phyloP scores from a whole-genome alignment of 2,888 invertebrate species.

The Rhagophthalmus giganteus region DNA sequence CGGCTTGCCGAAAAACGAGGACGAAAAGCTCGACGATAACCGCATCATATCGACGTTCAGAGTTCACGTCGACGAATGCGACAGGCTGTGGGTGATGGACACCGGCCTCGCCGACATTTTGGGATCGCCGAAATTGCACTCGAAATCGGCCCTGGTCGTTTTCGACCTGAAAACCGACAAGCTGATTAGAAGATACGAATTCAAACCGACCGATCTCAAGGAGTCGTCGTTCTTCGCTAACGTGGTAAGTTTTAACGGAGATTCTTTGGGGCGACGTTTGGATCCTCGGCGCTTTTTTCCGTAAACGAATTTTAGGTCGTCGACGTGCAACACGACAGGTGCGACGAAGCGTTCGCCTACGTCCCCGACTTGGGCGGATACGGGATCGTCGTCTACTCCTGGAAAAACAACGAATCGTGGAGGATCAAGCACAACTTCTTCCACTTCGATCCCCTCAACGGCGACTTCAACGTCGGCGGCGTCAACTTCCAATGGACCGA shows the following conservation, averaged over 20 bases:
- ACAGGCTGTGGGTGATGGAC: constrained; percentile 82
- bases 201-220: constrained; percentile 69
- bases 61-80: constrained; percentile 72
- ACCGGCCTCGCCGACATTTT: constrained; percentile 76
- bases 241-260: constrained; percentile 61
- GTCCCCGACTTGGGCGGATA: constrained; percentile 76
- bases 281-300: background rate
- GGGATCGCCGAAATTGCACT: constrained; percentile 65
- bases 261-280: background rate
- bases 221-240: constrained; percentile 81
- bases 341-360: constrained; percentile 76
- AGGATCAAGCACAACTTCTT: constrained; percentile 80
- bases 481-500: constrained; percentile 86
- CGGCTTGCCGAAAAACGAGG: constrained; percentile 67
- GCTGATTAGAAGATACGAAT: constrained; percentile 68
- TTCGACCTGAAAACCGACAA: constrained; percentile 77
- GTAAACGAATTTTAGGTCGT: constrained; percentile 60
- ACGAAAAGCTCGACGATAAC: constrained; percentile 55
- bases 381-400: constrained; percentile 76
- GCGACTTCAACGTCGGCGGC: constrained; percentile 76
- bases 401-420: constrained; percentile 75
- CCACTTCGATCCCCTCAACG: constrained; percentile 78
- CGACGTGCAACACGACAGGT: constrained; percentile 69
- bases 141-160: constrained; percentile 67
- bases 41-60: constrained; percentile 75